Base-by-base conservation (phyloP, 2,113 vertebrate genomes). In the Talpa occidentalis region DNA sequence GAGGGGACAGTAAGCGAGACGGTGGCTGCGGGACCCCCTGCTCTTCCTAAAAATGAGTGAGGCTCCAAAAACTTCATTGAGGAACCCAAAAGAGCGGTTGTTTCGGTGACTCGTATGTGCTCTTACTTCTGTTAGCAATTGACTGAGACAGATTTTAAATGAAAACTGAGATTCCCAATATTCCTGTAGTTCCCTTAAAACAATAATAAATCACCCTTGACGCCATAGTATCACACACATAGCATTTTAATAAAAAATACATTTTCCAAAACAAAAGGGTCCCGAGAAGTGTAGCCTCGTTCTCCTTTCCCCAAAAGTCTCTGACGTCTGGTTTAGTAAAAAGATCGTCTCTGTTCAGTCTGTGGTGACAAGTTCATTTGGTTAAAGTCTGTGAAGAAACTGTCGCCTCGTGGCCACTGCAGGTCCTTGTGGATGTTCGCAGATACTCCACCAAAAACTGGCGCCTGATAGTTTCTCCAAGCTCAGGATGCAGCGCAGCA, bases 401-500 rank as follows among this genome's bases (percentile, higher is more conserved):
- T 47, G 5, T 62, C 4, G 0, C 8, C 37, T n/a, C 7, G 21
- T 5, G 1, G 37, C 67, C 26, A 0, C 42, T 73, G 60, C 76
- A 26, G 26, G 24, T 26, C 0, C 2, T 4, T 28, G 10, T 6
- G n/a, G 10, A 1, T 26, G 21, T 26, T 2, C 49, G 9, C 19
- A 2, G 37, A 3, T 7, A 7, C n/a, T 10, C 0, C 44, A 40
- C 37, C 28, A 6, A 35, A 42, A 19, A 32, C 24, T 10, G 44
- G 3, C 77, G 0, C 0, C 16, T 26, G 80, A 7, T 42, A 7
- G 49, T 26, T 22, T 12, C 44, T 11, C 4, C 26, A n/a, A 44
- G 10, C 40, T 42, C 3, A 19, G 30, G 37, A 1, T 2, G 19
- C 37, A 3, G 0, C 9, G 5, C 22, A 21, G 35, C 17, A 21